Evolutionary conservation across 2,113 vertebrate genomes (phyloP).

Genomic region (Cyanoliseus patagonus): DNA sequence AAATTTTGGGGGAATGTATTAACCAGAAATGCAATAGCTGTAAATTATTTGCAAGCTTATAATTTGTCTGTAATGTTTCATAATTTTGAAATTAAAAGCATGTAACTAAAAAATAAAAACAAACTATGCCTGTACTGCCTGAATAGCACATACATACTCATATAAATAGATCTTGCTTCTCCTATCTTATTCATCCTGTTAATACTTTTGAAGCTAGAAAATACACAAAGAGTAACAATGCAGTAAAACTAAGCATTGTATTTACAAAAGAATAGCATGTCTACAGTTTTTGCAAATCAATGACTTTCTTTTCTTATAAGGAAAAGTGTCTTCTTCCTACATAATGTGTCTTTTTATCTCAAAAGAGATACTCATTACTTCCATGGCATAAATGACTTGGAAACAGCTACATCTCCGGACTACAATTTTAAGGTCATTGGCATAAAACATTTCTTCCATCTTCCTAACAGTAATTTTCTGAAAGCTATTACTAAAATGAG

Average conservation of each 20-base stretch:
- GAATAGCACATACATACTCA: neutral
- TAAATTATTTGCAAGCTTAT: neutral
- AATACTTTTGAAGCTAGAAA: neutral
- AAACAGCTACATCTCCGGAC: neutral
- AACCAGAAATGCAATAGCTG: neutral
- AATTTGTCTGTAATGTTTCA: neutral
- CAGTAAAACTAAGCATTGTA: neutral
- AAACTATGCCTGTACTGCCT: neutral
- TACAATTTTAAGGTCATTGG: neutral
- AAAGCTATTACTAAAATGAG: slow-evolving; percentile 18
- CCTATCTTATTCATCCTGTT: neutral
- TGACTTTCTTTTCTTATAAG: neutral
- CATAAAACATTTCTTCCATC: neutral
- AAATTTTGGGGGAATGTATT: neutral
- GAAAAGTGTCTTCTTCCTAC: neutral
- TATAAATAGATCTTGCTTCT: neutral
- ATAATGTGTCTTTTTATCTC: neutral
- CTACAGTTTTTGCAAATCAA: neutral
- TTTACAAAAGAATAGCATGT: neutral
- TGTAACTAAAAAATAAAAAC: neutral
- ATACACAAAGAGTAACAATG: neutral
- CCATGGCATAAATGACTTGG: neutral
- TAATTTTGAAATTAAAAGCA: neutral
- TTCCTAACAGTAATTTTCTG: slow-evolving; percentile 23
- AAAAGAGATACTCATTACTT: neutral